Conservation (phyloP, 2,888 invertebrate species). For the Apomyelois bistriatella region DNA sequence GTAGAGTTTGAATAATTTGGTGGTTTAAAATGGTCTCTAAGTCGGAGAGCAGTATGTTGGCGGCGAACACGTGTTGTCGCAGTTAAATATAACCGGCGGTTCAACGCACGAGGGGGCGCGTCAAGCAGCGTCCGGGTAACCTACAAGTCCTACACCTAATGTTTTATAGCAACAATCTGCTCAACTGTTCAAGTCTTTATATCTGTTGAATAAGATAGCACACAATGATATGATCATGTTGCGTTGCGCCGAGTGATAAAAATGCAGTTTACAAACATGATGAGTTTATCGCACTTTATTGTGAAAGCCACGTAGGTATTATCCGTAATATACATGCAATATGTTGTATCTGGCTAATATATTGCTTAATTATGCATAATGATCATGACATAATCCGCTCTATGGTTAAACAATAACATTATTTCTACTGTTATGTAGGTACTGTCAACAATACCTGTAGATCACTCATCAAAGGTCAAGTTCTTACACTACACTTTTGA, state of each 20-base stretch:
- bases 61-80: constrained; percentile 66
- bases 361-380: constrained; percentile 3
- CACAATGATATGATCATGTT: too few species aligned
- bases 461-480: too few species aligned
- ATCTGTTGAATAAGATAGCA: too few species aligned
- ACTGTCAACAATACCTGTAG: too few species aligned
- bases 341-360: background rate
- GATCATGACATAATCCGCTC: background rate
- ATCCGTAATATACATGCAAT: background rate
- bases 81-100: constrained; percentile 76
- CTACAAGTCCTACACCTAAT: constrained; percentile 61
- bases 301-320: background rate
- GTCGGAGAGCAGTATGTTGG: constrained; percentile 54
- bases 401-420: background rate
- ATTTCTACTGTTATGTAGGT: background rate
- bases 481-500: too few species aligned
- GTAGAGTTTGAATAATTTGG: constrained; percentile 31
- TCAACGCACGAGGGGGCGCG: constrained; percentile 68
- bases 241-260: background rate
- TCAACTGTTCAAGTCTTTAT: background rate
- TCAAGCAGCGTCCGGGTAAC: constrained; percentile 59
- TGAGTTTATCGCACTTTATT: constrained; percentile 4
- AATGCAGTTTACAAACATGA: constrained; percentile 7
- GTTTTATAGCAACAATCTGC: constrained; percentile 23
- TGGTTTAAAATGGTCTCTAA: constrained; percentile 46